Evolutionary conservation across 2,797 vertebrate species (phyloP).

Genomic region (Okamejei kenojei): DNA sequence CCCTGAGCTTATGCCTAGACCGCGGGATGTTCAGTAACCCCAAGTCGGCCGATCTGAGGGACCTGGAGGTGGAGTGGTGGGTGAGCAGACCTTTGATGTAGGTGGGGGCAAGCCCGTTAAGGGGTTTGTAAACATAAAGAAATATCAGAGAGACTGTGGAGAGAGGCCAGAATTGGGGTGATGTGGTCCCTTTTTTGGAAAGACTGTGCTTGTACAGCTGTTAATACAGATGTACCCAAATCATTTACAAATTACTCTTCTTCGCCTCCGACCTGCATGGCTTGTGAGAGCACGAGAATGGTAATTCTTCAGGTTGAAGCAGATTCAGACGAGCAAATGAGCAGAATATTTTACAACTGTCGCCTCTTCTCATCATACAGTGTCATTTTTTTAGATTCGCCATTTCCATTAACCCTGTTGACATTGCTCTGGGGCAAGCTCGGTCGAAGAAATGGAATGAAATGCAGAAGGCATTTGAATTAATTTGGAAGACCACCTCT

Average conservation of each 20-base stretch:
- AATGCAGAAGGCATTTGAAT: not conserved
- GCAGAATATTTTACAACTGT: not conserved
- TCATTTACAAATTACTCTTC: constrained; percentile 21
- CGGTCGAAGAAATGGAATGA: not conserved
- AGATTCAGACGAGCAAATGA: not conserved
- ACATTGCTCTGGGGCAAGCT: not conserved
- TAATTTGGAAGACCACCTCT: not conserved
- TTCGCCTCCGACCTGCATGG: not conserved
- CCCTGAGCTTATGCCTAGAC: no score
- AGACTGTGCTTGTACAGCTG: constrained; percentile 5
- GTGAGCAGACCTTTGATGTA: no score
- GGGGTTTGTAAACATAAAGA: no score
- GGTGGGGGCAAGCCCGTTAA: no score
- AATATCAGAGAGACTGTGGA: no score
- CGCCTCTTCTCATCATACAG: not conserved
- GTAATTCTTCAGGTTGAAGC: not conserved
- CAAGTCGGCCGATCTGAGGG: no score
- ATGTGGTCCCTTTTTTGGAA: no score
- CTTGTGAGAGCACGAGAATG: not conserved
- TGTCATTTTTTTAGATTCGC: not conserved
- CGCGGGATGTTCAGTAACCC: no score
- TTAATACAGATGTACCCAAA: not conserved
- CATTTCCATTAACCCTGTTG: constrained; percentile 16
- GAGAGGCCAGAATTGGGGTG: no score
- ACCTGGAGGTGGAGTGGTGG: no score